Conservation (phyloP, 2,797 vertebrate species). For the Trachurus trachurus region DNA sequence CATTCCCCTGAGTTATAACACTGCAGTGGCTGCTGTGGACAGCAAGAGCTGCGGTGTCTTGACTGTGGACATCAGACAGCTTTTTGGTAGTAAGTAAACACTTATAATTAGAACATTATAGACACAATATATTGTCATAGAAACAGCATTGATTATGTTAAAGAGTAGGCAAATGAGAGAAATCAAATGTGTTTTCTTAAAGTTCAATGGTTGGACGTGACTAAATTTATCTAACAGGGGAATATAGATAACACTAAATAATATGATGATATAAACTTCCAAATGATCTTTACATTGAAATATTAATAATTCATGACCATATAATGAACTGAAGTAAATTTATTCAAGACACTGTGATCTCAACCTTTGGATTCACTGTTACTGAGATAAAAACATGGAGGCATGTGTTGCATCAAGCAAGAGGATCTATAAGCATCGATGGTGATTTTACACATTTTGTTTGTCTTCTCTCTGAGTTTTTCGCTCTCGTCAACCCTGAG, state of each 20-base stretch:
- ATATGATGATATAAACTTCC: background rate
- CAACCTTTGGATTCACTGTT: background rate
- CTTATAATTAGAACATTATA: background rate
- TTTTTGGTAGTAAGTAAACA: background rate
- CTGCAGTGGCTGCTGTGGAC: conserved; percentile 36
- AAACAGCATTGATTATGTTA: background rate
- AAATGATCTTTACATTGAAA: conserved; percentile 6
- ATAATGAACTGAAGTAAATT: conserved; percentile 3
- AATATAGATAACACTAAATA: background rate
- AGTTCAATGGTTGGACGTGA: background rate
- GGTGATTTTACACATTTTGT: background rate
- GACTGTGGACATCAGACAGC: background rate
- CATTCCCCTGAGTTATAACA: conserved; percentile 37
- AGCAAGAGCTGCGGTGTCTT: background rate
- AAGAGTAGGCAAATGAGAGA: background rate
- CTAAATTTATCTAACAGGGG: background rate
- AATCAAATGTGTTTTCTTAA: background rate
- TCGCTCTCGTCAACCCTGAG: conserved; percentile 7
- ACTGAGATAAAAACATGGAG: background rate
- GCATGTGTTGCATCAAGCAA: background rate
- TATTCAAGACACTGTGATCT: background rate
- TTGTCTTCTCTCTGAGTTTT: background rate
- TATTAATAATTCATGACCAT: conserved; percentile 25
- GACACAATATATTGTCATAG: too few relatives aligned
- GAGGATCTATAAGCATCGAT: background rate